These are phyloP conservation scores for Parnassius glacialis DNA, from an alignment of 2,888 invertebrate genomes.

Conservation along the genomic window DNA sequence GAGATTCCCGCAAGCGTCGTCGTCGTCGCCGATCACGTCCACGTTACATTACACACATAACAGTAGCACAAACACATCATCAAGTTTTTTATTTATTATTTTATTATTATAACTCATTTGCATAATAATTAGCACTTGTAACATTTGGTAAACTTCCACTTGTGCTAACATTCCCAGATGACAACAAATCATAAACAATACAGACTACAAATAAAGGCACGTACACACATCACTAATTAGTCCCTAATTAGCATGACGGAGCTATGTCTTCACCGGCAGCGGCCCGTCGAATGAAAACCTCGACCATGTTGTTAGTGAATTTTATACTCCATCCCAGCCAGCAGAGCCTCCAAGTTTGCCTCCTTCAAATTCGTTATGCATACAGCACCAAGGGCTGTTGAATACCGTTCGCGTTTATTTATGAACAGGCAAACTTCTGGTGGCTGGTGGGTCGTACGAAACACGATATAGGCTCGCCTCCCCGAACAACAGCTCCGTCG, in stretches of 20 bases:
- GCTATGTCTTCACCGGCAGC: conserved; percentile 78
- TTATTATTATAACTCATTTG: conserved; percentile 43
- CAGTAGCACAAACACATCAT: conserved; percentile 50
- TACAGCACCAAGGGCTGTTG: conserved; percentile 83
- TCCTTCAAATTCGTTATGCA: conserved; percentile 83
- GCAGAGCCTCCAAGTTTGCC: conserved; percentile 82
- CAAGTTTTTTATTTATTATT: neutral
- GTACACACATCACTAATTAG: conserved; percentile 32
- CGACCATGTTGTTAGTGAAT: conserved; percentile 81
- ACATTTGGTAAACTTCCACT: conserved; percentile 14
- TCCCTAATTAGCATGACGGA: conserved; percentile 69
- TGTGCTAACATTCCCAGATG: conserved; percentile 21
- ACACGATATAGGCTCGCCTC: conserved; percentile 74
- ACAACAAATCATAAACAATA: conserved; percentile 17
- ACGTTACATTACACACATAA: conserved; percentile 42
- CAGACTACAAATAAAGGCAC: conserved; percentile 15
- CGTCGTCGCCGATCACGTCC: conserved; percentile 35
- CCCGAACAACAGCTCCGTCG: conserved; percentile 37
- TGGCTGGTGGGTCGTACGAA: conserved; percentile 76
- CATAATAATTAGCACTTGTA: conserved; percentile 36
- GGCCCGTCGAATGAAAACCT: conserved; percentile 79
- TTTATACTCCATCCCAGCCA: conserved; percentile 81
- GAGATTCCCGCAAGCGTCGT: conserved; percentile 33
- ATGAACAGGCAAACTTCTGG: conserved; percentile 82
- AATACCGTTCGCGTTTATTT: conserved; percentile 82